These are phyloP conservation scores for Rhopalosiphum nymphaeae DNA, from an alignment of 2,888 invertebrate species.

Conservation along the genomic window DNA sequence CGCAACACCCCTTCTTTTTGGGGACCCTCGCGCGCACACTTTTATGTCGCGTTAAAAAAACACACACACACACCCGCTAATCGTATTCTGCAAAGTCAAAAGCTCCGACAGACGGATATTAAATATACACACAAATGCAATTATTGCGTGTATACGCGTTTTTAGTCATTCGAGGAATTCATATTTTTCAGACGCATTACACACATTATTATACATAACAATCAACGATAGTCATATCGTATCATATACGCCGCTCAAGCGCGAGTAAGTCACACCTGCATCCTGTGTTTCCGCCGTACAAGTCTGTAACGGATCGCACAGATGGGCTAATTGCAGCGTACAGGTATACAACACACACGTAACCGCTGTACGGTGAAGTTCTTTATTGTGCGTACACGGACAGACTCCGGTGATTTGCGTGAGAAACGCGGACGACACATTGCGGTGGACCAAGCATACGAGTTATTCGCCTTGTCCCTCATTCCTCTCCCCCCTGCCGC, in stretches of 20 bases:
- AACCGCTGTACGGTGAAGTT: not conserved
- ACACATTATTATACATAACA: not conserved
- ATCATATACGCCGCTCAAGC: not conserved
- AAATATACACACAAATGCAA: not conserved
- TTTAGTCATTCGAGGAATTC: not conserved
- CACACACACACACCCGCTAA: not conserved
- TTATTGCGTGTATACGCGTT: not conserved
- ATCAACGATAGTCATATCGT: not conserved
- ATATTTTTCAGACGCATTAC: not conserved
- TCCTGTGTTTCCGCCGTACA: constrained; percentile 57
- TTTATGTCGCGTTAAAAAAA: constrained; percentile 23
- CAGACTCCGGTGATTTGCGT: constrained; percentile 65
- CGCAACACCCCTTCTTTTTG: constrained; percentile 51
- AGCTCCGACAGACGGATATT: not conserved
- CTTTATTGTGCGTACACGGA: constrained; percentile 39
- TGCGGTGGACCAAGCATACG: constrained; percentile 32
- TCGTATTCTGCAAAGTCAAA: constrained; percentile 51
- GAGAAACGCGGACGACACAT: constrained; percentile 49
- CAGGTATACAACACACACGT: not conserved
- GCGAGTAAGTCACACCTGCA: constrained; percentile 46
- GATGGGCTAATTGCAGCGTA: constrained; percentile 53
- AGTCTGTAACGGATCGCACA: constrained; percentile 59
- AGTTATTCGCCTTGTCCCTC: not conserved
- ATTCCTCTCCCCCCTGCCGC: too few relatives aligned
- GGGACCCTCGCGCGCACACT: constrained; percentile 47